Evolutionary conservation across 35 echinoderm and acorn worm species (phyloP).

Genomic region (Lytechinus variegatus): DNA sequence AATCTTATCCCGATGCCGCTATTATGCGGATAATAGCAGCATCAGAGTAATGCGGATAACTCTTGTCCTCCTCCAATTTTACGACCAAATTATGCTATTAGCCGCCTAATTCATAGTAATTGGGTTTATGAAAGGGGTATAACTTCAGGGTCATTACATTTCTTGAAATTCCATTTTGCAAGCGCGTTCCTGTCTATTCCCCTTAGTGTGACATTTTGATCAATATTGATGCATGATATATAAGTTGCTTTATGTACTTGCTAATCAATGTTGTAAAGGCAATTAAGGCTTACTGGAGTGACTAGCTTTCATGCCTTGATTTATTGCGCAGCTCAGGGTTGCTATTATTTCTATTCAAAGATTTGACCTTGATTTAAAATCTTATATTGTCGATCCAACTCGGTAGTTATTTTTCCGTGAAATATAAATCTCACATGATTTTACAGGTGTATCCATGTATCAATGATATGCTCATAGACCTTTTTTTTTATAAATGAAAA

Average conservation of each 20-base stretch:
- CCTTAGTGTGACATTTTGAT: not conserved
- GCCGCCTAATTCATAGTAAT: no score
- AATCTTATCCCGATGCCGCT: no score
- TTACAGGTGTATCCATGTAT: not conserved
- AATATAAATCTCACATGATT: not conserved
- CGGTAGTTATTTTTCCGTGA: not conserved
- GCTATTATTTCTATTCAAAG: not conserved
- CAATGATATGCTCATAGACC: no score
- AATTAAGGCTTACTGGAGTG: not conserved
- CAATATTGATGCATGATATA: not conserved
- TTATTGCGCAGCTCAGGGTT: not conserved
- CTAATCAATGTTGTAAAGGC: not conserved
- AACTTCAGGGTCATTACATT: not conserved
- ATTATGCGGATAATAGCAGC: no score
- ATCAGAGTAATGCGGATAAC: no score
- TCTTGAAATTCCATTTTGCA: not conserved
- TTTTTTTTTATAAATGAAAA: not conserved
- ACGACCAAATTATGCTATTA: no score
- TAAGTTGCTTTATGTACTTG: not conserved
- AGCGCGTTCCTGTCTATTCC: not conserved
- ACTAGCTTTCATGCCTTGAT: not conserved
- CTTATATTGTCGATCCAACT: not conserved
- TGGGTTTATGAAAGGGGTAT: no score
- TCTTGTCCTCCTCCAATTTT: no score
- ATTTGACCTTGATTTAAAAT: not conserved